Evolutionary conservation across 53 echinoderm and acorn worm species (phyloP).

Genomic region (Hippasteria phrygiana): DNA sequence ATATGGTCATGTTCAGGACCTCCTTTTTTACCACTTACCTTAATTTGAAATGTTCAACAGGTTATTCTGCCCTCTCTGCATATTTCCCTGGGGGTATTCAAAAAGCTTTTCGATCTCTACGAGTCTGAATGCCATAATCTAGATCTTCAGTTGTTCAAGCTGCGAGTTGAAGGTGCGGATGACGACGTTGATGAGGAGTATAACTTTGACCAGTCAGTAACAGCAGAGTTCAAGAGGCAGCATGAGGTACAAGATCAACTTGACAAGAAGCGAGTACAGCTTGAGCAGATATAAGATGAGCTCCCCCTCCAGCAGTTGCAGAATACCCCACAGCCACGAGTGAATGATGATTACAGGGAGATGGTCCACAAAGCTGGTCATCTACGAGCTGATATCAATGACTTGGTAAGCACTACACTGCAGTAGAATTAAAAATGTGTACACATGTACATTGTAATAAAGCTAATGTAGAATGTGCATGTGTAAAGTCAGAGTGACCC

Average conservation of each 20-base stretch:
- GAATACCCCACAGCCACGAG: no score
- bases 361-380: slow-evolving; percentile 16
- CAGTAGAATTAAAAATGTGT: not conserved
- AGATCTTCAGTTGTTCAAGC: slow-evolving; percentile 10
- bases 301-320: slow-evolving; percentile 8
- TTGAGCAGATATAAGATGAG: slow-evolving; percentile 12
- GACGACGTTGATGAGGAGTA: slow-evolving; percentile 1
- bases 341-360: not conserved
- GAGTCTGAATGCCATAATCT: slow-evolving; percentile 24
- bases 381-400: slow-evolving; percentile 7
- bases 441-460: not conserved
- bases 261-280: not conserved
- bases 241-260: not conserved
- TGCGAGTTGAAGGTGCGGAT: slow-evolving; percentile 22
- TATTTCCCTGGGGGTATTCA: slow-evolving; percentile 3
- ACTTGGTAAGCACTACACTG: slow-evolving; percentile 1
- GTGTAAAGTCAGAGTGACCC: no score
- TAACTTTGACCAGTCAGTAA: slow-evolving; percentile 25
- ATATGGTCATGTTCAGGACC: no score
- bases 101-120: not conserved
- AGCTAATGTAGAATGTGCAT: no score
- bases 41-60: not conserved
- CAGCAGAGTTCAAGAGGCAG: slow-evolving; percentile 8
- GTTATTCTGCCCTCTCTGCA: slow-evolving; percentile 1
- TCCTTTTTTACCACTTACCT: no score